phyloP scores from a whole-genome alignment of 2,797 vertebrate species.

The Melanotaenia parkinsoni region DNA sequence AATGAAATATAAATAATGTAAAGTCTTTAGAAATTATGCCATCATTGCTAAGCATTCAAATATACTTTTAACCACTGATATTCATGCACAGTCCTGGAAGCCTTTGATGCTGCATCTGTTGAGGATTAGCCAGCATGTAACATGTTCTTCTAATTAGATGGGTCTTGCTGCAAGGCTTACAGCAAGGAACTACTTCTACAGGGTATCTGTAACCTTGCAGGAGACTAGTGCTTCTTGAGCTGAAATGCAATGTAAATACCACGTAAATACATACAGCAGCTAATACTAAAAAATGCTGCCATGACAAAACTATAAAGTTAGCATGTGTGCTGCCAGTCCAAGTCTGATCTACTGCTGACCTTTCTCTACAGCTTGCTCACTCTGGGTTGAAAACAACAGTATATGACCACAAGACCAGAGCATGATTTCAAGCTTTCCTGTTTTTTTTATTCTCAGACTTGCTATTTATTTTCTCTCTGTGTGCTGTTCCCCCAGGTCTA shows the following conservation, averaged over 20 bases:
- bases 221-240: constrained; percentile 31
- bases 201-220: constrained; percentile 53
- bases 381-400: constrained; percentile 13
- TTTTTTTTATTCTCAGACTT: constrained; percentile 20
- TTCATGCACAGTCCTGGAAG: constrained; percentile 48
- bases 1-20: constrained; percentile 62
- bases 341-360: neutral
- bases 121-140: constrained; percentile 68
- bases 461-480: constrained; percentile 46
- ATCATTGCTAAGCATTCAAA: constrained; percentile 58
- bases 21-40: constrained; percentile 52
- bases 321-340: neutral
- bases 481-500: constrained; percentile 16
- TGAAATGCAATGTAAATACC: constrained; percentile 13
- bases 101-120: constrained; percentile 76
- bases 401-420: constrained; percentile 7
- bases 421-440: constrained; percentile 3
- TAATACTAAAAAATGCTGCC: constrained; percentile 14
- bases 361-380: neutral
- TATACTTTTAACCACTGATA: constrained; percentile 59
- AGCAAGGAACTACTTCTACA: constrained; percentile 45
- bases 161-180: constrained; percentile 62
- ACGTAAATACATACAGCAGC: neutral
- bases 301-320: constrained; percentile 15
- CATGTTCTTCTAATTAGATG: constrained; percentile 75